Evolutionary conservation across 1,140 invertebrate species (phyloP).

Genomic region (Globodera ellingtonae): DNA sequence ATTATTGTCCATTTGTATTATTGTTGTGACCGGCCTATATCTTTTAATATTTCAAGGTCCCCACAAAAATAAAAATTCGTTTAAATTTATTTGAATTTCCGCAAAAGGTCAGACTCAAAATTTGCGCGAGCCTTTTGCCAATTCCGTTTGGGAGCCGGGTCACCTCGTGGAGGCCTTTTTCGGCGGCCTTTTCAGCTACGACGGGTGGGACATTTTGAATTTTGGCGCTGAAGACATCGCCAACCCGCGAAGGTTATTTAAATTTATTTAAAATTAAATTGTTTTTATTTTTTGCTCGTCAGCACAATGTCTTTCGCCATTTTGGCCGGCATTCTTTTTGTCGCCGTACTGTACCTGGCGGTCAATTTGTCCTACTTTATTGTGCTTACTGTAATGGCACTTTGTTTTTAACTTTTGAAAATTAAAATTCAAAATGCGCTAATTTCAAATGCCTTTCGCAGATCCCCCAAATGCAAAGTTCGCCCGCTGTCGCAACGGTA

Average conservation of each 20-base stretch:
- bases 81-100: conserved; percentile 7
- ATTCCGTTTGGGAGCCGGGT: conserved; percentile 25
- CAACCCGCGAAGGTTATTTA: conserved; percentile 52
- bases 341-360: conserved; percentile 50
- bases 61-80: neutral
- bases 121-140: conserved; percentile 46
- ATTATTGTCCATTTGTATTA: conserved; percentile 39
- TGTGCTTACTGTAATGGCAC: conserved; percentile 32
- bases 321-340: conserved; percentile 45
- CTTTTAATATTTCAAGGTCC: conserved; percentile 42
- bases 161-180: conserved; percentile 49
- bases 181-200: conserved; percentile 48
- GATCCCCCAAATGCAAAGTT: conserved; percentile 40
- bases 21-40: conserved; percentile 48
- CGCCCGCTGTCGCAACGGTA: conserved; percentile 49
- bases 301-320: conserved; percentile 57
- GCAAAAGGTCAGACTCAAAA: conserved; percentile 49
- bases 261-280: neutral
- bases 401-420: neutral
- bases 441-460: neutral
- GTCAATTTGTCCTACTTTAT: conserved; percentile 53
- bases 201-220: conserved; percentile 59
- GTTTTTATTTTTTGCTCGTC: neutral
- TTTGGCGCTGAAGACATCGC: conserved; percentile 54
- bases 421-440: too few relatives aligned